These are phyloP conservation scores for Diplosoma virens DNA, from an alignment of 23 tunicate species.

Conservation along the genomic window DNA sequence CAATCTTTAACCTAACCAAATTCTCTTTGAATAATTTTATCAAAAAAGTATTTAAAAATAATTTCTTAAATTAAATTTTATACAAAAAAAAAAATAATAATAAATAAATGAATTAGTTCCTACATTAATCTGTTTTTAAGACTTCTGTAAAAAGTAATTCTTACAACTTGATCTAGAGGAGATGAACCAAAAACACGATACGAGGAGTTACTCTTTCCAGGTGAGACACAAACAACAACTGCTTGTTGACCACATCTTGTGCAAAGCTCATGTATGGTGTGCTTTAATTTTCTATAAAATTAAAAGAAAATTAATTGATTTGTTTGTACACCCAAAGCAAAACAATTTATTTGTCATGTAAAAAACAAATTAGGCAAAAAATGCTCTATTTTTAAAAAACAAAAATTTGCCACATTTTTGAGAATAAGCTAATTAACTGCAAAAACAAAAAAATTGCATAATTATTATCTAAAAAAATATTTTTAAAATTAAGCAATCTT, in stretches of 20 bases:
- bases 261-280: slow-evolving; percentile 79
- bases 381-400: too few relatives aligned
- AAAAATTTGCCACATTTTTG: too few relatives aligned
- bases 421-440: neutral
- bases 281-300: slow-evolving; percentile 72
- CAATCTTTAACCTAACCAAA: slow-evolving; percentile 55
- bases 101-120: neutral
- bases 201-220: slow-evolving; percentile 75
- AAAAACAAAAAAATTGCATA: too few relatives aligned
- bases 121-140: neutral
- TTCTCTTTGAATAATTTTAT: neutral
- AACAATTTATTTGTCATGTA: neutral
- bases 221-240: slow-evolving; percentile 75
- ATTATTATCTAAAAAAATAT: too few relatives aligned
- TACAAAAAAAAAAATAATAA: too few relatives aligned
- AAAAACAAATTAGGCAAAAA: neutral
- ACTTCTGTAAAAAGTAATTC: neutral
- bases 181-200: slow-evolving; percentile 80
- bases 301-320: neutral
- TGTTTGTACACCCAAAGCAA: neutral
- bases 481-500: too few relatives aligned
- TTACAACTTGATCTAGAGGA: slow-evolving; percentile 85
- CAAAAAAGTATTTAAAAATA: neutral
- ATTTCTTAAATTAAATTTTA: neutral
- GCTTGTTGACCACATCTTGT: slow-evolving; percentile 96